Evolutionary conservation across 2,888 invertebrate species (phyloP).

Genomic region (Aleiodes leptofemur): DNA sequence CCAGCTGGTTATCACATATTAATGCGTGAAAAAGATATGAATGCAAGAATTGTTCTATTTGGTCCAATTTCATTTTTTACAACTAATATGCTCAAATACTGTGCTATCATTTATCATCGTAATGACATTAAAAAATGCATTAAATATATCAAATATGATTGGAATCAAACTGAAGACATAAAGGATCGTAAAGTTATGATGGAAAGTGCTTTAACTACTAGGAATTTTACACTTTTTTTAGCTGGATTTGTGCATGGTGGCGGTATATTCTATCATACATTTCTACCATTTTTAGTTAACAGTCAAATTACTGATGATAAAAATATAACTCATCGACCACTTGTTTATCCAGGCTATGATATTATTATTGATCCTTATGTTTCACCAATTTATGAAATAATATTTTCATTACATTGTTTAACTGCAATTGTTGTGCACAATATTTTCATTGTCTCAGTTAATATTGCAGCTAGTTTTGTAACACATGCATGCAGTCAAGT

Average conservation of each 20-base stretch:
- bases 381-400: constrained; percentile 46
- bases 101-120: constrained; percentile 47
- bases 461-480: constrained; percentile 55
- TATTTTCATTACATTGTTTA: constrained; percentile 51
- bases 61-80: constrained; percentile 14
- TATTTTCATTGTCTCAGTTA: constrained; percentile 50
- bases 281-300: constrained; percentile 52
- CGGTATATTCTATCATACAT: constrained; percentile 53
- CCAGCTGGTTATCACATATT: constrained; percentile 14
- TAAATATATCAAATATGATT: constrained; percentile 58
- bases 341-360: constrained; percentile 50
- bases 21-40: background rate
- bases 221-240: constrained; percentile 49
- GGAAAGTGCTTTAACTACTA: constrained; percentile 54
- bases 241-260: constrained; percentile 58
- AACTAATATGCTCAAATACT: constrained; percentile 53
- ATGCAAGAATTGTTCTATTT: background rate
- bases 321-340: constrained; percentile 12
- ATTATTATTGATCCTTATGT: constrained; percentile 38
- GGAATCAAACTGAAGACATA: constrained; percentile 46
- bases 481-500: constrained; percentile 59
- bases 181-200: constrained; percentile 57
- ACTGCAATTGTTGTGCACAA: constrained; percentile 53
- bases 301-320: constrained; percentile 47
- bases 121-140: constrained; percentile 57